Evolutionary conservation across 2,888 invertebrate species (phyloP).

Genomic region (Fragum whitleyi): DNA sequence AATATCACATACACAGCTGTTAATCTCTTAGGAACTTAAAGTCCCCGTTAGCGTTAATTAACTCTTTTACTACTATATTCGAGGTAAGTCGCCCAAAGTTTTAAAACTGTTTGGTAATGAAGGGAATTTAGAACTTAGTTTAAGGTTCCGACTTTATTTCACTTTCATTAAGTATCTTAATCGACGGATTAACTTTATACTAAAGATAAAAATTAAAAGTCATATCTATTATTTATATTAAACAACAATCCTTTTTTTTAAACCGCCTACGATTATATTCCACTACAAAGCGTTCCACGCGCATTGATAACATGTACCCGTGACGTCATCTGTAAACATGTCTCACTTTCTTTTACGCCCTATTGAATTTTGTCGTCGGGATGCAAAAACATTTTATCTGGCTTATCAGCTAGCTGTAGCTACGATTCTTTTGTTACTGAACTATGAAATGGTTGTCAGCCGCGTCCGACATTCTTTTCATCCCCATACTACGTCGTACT

Average conservation of each 20-base stretch:
- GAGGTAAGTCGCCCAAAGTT: too few species aligned
- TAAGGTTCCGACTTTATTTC: too few species aligned
- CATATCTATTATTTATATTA: slow-evolving; percentile 19
- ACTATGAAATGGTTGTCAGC: not conserved
- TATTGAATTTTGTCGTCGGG: not conserved
- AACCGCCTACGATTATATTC: slow-evolving; percentile 5
- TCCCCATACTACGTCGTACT: too few species aligned
- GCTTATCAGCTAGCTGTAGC: not conserved
- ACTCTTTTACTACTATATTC: too few species aligned
- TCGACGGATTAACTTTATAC: slow-evolving; percentile 2
- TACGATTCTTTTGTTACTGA: not conserved
- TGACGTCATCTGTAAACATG: slow-evolving; percentile 1
- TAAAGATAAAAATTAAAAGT: not conserved
- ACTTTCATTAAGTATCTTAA: not conserved
- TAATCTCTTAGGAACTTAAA: too few species aligned
- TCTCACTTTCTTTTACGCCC: slow-evolving; percentile 1
- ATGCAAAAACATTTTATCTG: not conserved
- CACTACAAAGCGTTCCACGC: not conserved
- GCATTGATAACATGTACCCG: slow-evolving; percentile 10
- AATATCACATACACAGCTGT: too few species aligned
- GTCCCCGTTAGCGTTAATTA: too few species aligned
- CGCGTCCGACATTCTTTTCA: too few species aligned
- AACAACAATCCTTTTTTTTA: slow-evolving; percentile 3
- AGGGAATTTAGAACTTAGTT: too few species aligned
- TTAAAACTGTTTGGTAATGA: too few species aligned